Conservation (phyloP, 1,140 invertebrate species). For the Caenorhabditis tropicalis region DNA sequence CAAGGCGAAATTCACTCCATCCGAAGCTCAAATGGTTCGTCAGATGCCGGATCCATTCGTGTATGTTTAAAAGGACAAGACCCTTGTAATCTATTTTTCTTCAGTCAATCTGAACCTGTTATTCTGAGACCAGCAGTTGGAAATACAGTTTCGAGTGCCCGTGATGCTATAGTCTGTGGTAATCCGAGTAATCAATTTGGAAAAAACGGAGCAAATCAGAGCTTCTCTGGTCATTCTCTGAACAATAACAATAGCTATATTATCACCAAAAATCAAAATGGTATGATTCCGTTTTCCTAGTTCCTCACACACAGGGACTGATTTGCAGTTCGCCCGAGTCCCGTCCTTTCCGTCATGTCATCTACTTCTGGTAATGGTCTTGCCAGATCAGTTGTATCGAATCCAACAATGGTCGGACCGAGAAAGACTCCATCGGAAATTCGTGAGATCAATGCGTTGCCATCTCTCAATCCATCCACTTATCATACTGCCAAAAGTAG, state of each 20-base stretch:
- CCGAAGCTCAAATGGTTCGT: background rate
- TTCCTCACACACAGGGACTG: too few species aligned
- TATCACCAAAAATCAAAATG: background rate
- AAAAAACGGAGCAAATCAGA: background rate
- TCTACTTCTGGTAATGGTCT: background rate
- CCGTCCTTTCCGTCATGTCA: background rate
- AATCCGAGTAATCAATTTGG: background rate
- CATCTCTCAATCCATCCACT: background rate
- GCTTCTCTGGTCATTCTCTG: background rate
- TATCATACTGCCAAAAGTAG: background rate
- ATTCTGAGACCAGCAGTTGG: conserved; percentile 2
- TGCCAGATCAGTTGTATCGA: background rate
- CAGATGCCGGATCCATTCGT: background rate
- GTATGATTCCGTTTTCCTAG: background rate
- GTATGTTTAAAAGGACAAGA: background rate
- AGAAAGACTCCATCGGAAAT: background rate
- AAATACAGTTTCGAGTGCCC: background rate
- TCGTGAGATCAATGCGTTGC: conserved; percentile 3
- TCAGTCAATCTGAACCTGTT: background rate
- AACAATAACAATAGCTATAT: background rate
- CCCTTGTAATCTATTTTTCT: too few species aligned
- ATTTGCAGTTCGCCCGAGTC: background rate
- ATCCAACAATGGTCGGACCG: background rate
- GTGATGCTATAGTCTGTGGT: background rate
- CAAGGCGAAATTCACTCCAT: background rate